Evolutionary conservation across 2,797 vertebrate species (phyloP), one percentile per base, ranked within the genome.

Genomic region (Squalus acanthias): DNA sequence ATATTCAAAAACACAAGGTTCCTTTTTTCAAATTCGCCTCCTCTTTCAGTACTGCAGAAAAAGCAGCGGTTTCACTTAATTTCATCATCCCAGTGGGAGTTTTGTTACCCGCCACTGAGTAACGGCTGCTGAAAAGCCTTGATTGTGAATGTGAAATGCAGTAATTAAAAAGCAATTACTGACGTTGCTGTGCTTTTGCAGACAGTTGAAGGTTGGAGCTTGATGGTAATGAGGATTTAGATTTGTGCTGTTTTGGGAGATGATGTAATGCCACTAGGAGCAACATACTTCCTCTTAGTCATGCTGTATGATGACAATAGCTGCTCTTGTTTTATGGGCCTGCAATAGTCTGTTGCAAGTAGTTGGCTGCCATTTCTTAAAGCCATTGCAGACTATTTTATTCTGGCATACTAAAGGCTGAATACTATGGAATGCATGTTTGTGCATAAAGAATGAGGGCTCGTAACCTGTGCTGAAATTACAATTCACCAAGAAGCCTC

Each of bases 271-370:
- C 70, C 70, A 57, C 70, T 76, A 57, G 70, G 70, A 95, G 26
- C 50, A 74, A 57, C 50, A 74, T 53, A 95, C 94, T 95, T 95
- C 94, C 94, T 72, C 70, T 95, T 95, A 76, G 94, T 95, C 50
- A 76, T 6, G 94, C 94, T 29, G 50, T 22, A 29, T 76, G 20
- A 70, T 70, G 94, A 95, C 67, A 95, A 53, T 76, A 57, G 94
- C 70, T 57, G 70, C 94, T 39, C 94, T 95, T 95, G 70, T 95
- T 95, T 95, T 57, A 76, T 72, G 67, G 88, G 33, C 6, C 26
- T 95, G 24, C 69, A n/a, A 46, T 39, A 57, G 12, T 95, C 69
- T 95, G 24, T 69, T 95, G 24, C 15, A 26, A 57, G 60, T 91
- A 17, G 53, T 91, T 89, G 67, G 67, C 69, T 72, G 67, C 67